Conservation (phyloP, 1,140 invertebrate species). For the Habropoda laboriosa region DNA sequence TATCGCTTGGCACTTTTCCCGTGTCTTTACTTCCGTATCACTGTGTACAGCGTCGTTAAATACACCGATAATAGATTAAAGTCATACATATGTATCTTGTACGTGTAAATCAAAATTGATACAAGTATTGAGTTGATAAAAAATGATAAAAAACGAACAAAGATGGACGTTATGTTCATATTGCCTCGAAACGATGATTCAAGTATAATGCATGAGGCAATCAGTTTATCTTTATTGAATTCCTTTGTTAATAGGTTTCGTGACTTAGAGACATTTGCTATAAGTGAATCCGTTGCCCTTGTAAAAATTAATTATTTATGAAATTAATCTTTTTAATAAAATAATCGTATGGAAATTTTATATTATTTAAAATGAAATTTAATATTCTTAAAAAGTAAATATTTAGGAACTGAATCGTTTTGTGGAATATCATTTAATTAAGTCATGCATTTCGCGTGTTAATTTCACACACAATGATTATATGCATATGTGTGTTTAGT, state of each 20-base stretch:
- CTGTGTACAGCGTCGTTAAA: neutral
- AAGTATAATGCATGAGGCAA: neutral
- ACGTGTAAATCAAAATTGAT: neutral
- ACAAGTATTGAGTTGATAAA: neutral
- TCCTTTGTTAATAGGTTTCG: neutral
- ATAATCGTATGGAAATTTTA: neutral
- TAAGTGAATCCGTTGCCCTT: neutral
- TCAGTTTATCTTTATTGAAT: slow-evolving; percentile 10
- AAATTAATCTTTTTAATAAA: neutral
- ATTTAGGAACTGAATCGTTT: neutral
- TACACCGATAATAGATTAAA: neutral
- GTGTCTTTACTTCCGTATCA: neutral
- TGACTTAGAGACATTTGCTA: neutral
- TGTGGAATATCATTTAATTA: neutral
- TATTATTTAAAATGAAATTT: neutral
- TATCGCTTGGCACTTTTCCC: neutral
- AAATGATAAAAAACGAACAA: neutral
- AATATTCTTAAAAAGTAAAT: neutral
- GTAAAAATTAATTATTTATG: neutral
- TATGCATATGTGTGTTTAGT: too few relatives aligned
- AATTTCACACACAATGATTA: neutral
- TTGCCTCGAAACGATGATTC: slow-evolving; percentile 4
- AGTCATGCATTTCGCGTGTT: neutral
- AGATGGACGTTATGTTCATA: neutral
- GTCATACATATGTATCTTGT: neutral